These are phyloP conservation scores for Periophthalmus modestus DNA, from an alignment of 2,113 vertebrate species.

Conservation along the genomic window DNA sequence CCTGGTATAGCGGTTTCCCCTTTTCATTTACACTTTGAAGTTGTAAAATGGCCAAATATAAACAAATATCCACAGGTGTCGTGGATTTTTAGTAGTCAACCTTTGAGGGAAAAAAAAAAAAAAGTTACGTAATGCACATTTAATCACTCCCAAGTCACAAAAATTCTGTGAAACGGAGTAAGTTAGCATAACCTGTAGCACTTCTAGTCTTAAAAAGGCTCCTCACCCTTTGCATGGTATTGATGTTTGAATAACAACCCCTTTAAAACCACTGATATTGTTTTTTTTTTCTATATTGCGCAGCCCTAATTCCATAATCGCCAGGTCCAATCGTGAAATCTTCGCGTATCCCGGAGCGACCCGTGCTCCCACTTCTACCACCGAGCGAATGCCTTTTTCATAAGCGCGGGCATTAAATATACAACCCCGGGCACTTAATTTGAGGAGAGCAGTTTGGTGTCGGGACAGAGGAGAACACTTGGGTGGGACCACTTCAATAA, in stretches of 20 bases:
- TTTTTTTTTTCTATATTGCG: not conserved
- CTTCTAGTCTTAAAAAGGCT: too few relatives aligned
- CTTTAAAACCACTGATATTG: too few relatives aligned
- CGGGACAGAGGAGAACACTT: not conserved
- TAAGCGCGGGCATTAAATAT: not conserved
- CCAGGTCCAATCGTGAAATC: not conserved
- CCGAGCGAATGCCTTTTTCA: not conserved
- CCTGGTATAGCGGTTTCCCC: too few relatives aligned
- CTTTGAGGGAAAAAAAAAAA: not conserved
- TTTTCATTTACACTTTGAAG: too few relatives aligned
- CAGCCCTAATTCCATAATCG: not conserved
- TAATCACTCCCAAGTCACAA: not conserved
- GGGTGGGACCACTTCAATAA: slow-evolving; percentile 10
- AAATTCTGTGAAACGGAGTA: too few relatives aligned
- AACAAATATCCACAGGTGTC: too few relatives aligned
- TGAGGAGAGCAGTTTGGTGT: not conserved
- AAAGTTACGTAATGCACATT: not conserved
- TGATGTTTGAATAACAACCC: too few relatives aligned
- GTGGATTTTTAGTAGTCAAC: too few relatives aligned
- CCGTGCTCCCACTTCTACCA: not conserved
- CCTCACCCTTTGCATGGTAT: too few relatives aligned
- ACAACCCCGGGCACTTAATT: not conserved
- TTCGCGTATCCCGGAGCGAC: not conserved
- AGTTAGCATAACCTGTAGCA: too few relatives aligned
- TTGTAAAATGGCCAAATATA: too few relatives aligned